phyloP scores from a whole-genome alignment of 1,140 invertebrate genomes.

The Copidosoma floridanum region DNA sequence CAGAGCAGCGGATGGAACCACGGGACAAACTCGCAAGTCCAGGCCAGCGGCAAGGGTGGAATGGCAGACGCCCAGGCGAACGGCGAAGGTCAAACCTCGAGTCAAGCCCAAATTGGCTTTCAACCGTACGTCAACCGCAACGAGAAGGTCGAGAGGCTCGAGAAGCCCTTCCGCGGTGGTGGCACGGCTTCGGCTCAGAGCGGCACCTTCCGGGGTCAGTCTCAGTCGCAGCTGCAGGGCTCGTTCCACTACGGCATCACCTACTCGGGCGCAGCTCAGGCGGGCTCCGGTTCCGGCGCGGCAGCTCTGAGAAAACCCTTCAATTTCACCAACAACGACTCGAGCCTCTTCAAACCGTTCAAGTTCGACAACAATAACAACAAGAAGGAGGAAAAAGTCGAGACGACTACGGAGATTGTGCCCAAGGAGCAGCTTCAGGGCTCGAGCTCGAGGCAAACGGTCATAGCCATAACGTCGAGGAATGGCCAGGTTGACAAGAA shows the following conservation, averaged over 20 bases:
- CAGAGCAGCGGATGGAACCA: slow-evolving; percentile 74
- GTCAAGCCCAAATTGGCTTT: slow-evolving; percentile 83
- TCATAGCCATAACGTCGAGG: slow-evolving; percentile 24
- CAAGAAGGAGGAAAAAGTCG: slow-evolving; percentile 27
- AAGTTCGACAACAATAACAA: slow-evolving; percentile 51
- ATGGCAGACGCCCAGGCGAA: slow-evolving; percentile 81
- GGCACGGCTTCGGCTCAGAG: slow-evolving; percentile 76
- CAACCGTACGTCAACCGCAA: slow-evolving; percentile 66
- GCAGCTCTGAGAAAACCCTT: slow-evolving; percentile 48
- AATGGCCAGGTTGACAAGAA: slow-evolving; percentile 16
- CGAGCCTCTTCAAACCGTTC: slow-evolving; percentile 42
- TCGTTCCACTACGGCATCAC: slow-evolving; percentile 75
- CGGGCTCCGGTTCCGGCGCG: slow-evolving; percentile 67
- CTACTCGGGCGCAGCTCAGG: slow-evolving; percentile 78
- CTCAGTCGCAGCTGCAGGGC: slow-evolving; percentile 76
- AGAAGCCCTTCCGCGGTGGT: slow-evolving; percentile 66
- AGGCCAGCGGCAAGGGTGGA: slow-evolving; percentile 75
- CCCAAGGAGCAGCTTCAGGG: not conserved
- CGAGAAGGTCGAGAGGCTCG: slow-evolving; percentile 53
- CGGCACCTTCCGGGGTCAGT: slow-evolving; percentile 69
- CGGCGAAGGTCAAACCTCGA: slow-evolving; percentile 77
- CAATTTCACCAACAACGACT: slow-evolving; percentile 42
- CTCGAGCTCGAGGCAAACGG: slow-evolving; percentile 33
- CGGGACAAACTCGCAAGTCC: slow-evolving; percentile 73
- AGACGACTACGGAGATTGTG: not conserved